Base-by-base conservation (phyloP, 2,888 invertebrate species). In the Anagyrus pseudococci region DNA sequence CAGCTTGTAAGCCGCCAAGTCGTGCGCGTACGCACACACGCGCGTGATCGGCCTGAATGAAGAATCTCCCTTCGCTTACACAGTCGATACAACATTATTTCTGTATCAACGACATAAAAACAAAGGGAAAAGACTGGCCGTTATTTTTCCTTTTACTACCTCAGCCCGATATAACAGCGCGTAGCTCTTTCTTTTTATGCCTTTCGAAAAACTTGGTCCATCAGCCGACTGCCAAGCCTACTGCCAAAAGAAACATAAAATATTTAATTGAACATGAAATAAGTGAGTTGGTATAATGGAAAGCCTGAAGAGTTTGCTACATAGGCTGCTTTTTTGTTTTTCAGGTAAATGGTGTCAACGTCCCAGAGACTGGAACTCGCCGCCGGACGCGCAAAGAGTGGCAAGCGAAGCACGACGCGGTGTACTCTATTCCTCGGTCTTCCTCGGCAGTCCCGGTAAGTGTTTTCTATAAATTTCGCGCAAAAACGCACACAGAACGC, bases 271-370 rank as follows among this genome's bases (percentile, higher is more conserved):
- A n/a, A n/a, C n/a, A n/a, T n/a, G n/a, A n/a, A n/a, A n/a, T n/a
- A n/a, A n/a, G n/a, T n/a, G n/a, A n/a, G n/a, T n/a, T n/a, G n/a
- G n/a, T n/a, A n/a, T n/a, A n/a, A n/a, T n/a, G n/a, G n/a, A n/a
- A n/a, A n/a, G n/a, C n/a, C n/a, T n/a, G n/a, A n/a, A n/a, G n/a
- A n/a, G n/a, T n/a, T n/a, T n/a, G n/a, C n/a, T n/a, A n/a, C n/a
- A n/a, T n/a, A n/a, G n/a, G n/a, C n/a, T n/a, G n/a, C n/a, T n/a
- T n/a, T n/a, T n/a, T n/a, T n/a, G n/a, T n/a, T n/a, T 73, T 88
- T 13, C 87, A 94, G 93, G 93, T 83, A 93, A 93, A 88, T 93
- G 93, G 93, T 93, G 93, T 87, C 89, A 89, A 79, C 88, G 93
- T 83, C 62, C 64, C 23, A 89, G 93, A 83, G 93, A 93, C 83